Percentiles rank a stretch among this genome's conserved stretches.
Evolutionary conservation across 2,113 vertebrate species (phyloP).

Genomic region (Nothocercus nigrocapillus): DNA sequence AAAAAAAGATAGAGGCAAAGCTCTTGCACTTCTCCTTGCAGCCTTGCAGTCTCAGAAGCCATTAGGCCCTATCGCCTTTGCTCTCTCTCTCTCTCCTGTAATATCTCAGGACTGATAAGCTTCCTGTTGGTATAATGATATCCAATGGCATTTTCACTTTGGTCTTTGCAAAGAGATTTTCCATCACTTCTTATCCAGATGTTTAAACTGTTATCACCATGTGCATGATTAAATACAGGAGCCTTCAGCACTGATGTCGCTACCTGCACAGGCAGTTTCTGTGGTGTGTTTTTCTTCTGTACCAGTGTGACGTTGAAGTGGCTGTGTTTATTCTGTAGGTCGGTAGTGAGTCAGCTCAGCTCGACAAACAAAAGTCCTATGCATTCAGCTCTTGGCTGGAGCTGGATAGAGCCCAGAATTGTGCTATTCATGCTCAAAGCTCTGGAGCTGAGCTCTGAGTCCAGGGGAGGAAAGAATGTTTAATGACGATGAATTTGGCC

Average conservation of each 20-base stretch:
- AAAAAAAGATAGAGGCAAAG: conserved; percentile 13
- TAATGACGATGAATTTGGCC: not conserved
- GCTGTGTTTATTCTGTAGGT: not conserved
- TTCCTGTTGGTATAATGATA: not conserved
- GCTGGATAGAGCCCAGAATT: conserved; percentile 4
- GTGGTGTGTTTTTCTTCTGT: not conserved
- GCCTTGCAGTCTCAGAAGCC: not conserved
- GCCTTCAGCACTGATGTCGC: rapidly evolving
- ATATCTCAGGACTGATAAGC: not conserved
- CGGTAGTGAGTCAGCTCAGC: not conserved
- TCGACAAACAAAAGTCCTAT: not conserved
- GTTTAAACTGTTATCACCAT: not conserved
- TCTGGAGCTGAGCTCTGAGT: not conserved
- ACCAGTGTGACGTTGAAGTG: rapidly evolving
- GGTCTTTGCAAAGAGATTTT: not conserved
- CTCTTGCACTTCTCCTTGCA: not conserved
- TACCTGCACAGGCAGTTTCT: not conserved
- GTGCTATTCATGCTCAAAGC: not conserved
- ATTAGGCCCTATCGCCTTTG: not conserved
- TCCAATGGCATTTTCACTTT: not conserved
- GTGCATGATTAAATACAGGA: not conserved
- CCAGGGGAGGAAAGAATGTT: not conserved
- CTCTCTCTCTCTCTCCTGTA: not conserved
- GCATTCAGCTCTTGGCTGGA: not conserved
- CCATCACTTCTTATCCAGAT: not conserved